A percentile compares a stretch with the other conserved stretches of the same genome.
Conservation (phyloP, 2,888 invertebrate genomes). For the Octonoba sinensis region DNA sequence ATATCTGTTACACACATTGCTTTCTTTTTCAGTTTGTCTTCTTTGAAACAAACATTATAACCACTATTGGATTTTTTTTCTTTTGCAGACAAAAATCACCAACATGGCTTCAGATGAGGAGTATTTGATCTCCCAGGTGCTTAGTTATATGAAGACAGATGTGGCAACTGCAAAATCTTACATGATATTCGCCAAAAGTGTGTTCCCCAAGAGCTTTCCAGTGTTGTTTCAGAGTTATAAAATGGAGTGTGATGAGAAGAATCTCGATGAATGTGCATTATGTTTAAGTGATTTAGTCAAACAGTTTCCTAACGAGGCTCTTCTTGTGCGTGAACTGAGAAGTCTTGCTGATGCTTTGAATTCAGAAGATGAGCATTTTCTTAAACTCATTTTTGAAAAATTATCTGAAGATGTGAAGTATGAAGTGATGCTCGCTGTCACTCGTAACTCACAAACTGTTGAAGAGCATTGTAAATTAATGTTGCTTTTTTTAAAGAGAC, state of each 20-base stretch:
- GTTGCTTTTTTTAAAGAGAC: slow-evolving; percentile 43
- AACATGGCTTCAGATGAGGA: slow-evolving; percentile 49
- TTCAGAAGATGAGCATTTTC: slow-evolving; percentile 28
- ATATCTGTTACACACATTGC: too few relatives aligned
- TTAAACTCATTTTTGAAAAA: slow-evolving; percentile 47
- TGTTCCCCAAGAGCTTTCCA: slow-evolving; percentile 88
- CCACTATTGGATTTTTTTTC: too few relatives aligned
- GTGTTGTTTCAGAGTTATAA: slow-evolving; percentile 75
- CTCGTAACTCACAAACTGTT: slow-evolving; percentile 27
- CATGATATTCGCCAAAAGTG: slow-evolving; percentile 90
- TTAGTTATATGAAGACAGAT: slow-evolving; percentile 71
- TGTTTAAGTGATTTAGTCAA: slow-evolving; percentile 43
- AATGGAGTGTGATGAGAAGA: slow-evolving; percentile 52
- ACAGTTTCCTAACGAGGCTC: slow-evolving; percentile 45
- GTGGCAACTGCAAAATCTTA: slow-evolving; percentile 88
- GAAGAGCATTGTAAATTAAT: slow-evolving; percentile 54
- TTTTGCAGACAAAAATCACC: too few relatives aligned
- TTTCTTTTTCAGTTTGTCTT: too few relatives aligned
- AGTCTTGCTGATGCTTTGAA: slow-evolving; percentile 31
- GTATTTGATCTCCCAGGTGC: slow-evolving; percentile 44
- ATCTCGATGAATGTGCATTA: slow-evolving; percentile 31
- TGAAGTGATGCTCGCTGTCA: slow-evolving; percentile 46
- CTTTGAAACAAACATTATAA: too few relatives aligned
- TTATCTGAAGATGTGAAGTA: slow-evolving; percentile 47
- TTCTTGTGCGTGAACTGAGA: slow-evolving; percentile 36